Conservation (phyloP, 53 echinoderm and acorn worm species). For the Echinometra lucunter region DNA sequence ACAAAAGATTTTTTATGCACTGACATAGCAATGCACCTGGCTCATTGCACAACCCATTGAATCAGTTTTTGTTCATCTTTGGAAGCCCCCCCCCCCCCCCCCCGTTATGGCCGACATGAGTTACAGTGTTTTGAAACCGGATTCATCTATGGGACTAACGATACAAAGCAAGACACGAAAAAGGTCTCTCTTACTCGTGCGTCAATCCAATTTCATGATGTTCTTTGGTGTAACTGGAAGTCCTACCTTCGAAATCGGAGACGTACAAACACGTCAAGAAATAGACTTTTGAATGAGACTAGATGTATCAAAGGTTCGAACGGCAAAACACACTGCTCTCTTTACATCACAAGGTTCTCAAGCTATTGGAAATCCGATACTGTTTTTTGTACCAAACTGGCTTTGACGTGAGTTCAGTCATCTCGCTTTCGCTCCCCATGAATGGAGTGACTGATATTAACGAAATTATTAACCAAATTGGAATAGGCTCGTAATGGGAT, state of each 20-base stretch:
- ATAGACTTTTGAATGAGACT: not conserved
- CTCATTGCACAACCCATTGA: no score
- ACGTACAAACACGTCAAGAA: not conserved
- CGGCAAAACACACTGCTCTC: not conserved
- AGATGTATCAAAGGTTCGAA: not conserved
- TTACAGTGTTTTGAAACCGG: no score
- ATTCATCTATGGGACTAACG: no score
- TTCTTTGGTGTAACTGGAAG: not conserved
- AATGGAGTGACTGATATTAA: slow-evolving; percentile 39
- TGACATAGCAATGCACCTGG: no score
- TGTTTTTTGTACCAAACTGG: not conserved
- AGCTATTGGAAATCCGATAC: not conserved
- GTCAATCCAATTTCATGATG: not conserved
- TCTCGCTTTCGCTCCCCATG: not conserved
- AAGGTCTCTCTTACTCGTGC: not conserved
- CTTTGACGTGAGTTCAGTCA: slow-evolving; percentile 7
- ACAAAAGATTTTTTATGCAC: no score
- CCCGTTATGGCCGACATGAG: no score
- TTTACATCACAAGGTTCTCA: not conserved
- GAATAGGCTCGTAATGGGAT: not conserved
- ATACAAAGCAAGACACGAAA: no score
- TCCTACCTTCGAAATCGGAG: not conserved
- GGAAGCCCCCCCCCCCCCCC: no score
- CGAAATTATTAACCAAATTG: slow-evolving; percentile 16
- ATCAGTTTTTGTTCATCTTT: no score